A percentile compares a stretch with the other conserved stretches of the same genome.
Conservation (phyloP, 2,797 vertebrate species). For the Brachyalestes nurse region DNA sequence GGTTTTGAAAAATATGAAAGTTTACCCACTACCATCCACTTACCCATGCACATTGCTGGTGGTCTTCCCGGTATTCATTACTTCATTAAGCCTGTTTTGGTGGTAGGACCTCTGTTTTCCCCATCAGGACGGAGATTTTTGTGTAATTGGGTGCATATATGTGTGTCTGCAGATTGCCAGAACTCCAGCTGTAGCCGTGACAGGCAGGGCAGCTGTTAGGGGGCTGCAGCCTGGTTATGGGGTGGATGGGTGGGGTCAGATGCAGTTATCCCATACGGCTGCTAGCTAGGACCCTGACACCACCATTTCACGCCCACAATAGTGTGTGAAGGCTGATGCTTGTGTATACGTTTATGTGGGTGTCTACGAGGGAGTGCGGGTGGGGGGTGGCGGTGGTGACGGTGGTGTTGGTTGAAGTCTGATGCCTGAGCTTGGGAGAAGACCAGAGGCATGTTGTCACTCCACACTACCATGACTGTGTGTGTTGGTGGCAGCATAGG, state of each 20-base stretch:
- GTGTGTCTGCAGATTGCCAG: conserved; percentile 46
- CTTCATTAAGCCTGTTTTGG: conserved; percentile 54
- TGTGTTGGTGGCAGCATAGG: conserved; percentile 58
- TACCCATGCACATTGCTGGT: conserved; percentile 55
- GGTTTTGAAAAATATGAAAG: too few species aligned
- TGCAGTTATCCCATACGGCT: conserved; percentile 30
- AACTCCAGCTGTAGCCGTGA: conserved; percentile 56
- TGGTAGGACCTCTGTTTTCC: conserved; percentile 56
- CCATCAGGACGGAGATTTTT: conserved; percentile 48
- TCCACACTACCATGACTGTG: conserved; percentile 39
- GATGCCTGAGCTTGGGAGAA: conserved; percentile 36
- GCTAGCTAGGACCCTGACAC: conserved; percentile 56
- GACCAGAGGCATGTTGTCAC: conserved; percentile 42
- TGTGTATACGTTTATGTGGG: conserved; percentile 57
- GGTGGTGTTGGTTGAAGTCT: conserved; percentile 45
- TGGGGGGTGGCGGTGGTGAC: too few species aligned
- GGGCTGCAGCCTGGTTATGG: conserved; percentile 42
- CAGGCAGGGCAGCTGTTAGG: conserved; percentile 52
- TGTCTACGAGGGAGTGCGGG: not conserved
- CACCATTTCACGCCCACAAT: conserved; percentile 60
- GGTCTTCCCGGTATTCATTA: conserved; percentile 64
- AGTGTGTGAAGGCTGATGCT: conserved; percentile 63
- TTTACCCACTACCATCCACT: conserved; percentile 55
- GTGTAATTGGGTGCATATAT: conserved; percentile 58
- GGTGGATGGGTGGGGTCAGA: conserved; percentile 48